Percentiles rank a stretch among this genome's conserved stretches.
phyloP scores from a whole-genome alignment of 2,797 vertebrate species.

The Anguilla obscura region DNA sequence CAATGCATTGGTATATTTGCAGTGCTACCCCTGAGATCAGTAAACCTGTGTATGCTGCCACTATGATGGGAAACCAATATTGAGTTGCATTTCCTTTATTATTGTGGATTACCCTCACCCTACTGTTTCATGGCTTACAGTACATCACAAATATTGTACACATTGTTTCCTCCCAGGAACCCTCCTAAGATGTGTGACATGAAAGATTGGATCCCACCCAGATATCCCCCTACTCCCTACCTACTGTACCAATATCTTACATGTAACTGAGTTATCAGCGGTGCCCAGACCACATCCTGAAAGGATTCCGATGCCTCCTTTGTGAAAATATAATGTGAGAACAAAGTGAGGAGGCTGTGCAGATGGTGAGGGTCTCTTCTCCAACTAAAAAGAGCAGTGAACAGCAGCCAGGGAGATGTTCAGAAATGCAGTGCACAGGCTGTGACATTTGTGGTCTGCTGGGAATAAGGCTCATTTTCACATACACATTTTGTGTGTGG shows the following conservation, averaged over 20 bases:
- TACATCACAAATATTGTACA: neutral
- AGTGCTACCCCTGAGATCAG: neutral
- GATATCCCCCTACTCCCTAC: neutral
- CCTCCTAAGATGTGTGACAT: neutral
- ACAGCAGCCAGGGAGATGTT: neutral
- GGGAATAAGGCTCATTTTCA: neutral
- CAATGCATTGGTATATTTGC: neutral
- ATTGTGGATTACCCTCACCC: neutral
- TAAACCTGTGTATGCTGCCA: neutral
- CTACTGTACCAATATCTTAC: neutral
- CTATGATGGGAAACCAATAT: neutral
- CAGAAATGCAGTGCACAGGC: conserved; percentile 2
- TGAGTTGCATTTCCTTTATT: neutral
- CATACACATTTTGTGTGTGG: neutral
- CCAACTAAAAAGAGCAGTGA: neutral
- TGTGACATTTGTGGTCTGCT: neutral
- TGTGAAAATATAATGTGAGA: neutral
- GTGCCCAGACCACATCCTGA: neutral
- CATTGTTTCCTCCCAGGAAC: neutral
- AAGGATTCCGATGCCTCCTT: neutral
- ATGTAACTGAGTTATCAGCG: neutral
- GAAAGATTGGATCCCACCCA: neutral
- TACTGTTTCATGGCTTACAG: neutral
- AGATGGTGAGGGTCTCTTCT: neutral
- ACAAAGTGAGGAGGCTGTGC: neutral